phyloP scores from a whole-genome alignment of 2,797 vertebrate species.

The Chrysolophus pictus region DNA sequence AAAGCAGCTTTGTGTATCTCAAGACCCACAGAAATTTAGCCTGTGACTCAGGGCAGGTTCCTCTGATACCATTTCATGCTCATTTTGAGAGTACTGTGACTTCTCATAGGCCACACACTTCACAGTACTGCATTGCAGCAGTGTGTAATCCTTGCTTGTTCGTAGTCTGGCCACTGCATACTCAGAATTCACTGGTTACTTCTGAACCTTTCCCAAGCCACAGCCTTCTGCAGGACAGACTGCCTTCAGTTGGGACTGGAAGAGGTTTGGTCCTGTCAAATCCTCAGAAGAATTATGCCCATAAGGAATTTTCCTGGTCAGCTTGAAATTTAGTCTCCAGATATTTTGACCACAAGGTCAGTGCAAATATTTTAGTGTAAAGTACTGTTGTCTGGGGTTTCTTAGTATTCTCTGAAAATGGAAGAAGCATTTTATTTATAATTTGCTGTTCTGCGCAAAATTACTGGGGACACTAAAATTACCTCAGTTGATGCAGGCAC shows the following conservation, averaged over 20 bases:
- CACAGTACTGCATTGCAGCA: neutral
- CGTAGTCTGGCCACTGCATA: neutral
- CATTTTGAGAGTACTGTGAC: neutral
- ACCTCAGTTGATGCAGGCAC: neutral
- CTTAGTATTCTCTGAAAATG: neutral
- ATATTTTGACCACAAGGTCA: neutral
- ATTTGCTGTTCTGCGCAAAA: neutral
- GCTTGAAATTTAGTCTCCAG: neutral
- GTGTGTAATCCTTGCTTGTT: neutral
- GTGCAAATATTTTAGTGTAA: neutral
- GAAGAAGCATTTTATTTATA: neutral
- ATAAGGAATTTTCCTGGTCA: neutral
- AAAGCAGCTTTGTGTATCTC: neutral
- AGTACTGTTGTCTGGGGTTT: neutral
- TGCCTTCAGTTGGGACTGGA: neutral
- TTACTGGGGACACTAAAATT: neutral
- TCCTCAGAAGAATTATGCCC: neutral
- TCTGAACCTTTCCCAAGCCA: neutral
- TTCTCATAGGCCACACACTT: neutral
- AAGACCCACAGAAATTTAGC: neutral
- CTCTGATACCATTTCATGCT: constrained; percentile 2
- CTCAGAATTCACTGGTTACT: neutral
- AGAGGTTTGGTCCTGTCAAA: neutral
- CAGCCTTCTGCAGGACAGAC: neutral
- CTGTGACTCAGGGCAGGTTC: neutral